Conservation (phyloP, 2,888 invertebrate genomes). For the Cabera pusaria region DNA sequence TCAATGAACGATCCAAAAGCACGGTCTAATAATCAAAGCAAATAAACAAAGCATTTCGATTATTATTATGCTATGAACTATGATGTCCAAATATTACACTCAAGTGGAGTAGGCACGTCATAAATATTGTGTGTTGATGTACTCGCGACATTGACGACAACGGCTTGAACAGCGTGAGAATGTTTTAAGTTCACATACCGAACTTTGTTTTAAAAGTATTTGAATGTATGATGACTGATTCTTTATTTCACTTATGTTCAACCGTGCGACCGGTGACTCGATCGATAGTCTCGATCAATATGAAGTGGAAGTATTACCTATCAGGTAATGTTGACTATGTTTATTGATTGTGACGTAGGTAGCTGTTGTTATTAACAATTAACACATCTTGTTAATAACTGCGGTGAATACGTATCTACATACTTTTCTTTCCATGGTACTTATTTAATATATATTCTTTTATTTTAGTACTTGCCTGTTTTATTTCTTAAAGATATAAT, state of each 20-base stretch:
- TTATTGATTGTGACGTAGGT: no score
- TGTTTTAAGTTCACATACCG: slow-evolving; percentile 27
- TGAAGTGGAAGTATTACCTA: no score
- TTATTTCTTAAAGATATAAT: no score
- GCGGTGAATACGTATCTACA: no score
- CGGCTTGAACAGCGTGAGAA: slow-evolving; percentile 51
- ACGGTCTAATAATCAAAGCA: slow-evolving; percentile 13
- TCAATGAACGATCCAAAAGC: slow-evolving; percentile 9
- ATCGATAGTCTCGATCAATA: no score
- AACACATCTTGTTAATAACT: no score
- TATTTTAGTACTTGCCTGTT: no score
- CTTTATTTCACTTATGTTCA: neutral
- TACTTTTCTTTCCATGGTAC: no score
- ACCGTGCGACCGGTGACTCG: no score
- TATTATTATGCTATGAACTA: slow-evolving; percentile 24
- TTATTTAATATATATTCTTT: no score
- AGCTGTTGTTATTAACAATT: no score
- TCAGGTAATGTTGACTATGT: no score
- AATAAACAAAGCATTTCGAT: slow-evolving; percentile 20
- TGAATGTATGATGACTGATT: slow-evolving; percentile 20
- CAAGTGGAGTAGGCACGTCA: slow-evolving; percentile 20
- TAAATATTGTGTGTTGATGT: slow-evolving; percentile 45
- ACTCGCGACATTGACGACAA: slow-evolving; percentile 51
- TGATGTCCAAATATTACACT: slow-evolving; percentile 21
- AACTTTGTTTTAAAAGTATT: slow-evolving; percentile 20